Evolutionary conservation across 2,888 invertebrate genomes (phyloP), one percentile per base, ranked within the genome.

Genomic region (Eilema griseolum): DNA sequence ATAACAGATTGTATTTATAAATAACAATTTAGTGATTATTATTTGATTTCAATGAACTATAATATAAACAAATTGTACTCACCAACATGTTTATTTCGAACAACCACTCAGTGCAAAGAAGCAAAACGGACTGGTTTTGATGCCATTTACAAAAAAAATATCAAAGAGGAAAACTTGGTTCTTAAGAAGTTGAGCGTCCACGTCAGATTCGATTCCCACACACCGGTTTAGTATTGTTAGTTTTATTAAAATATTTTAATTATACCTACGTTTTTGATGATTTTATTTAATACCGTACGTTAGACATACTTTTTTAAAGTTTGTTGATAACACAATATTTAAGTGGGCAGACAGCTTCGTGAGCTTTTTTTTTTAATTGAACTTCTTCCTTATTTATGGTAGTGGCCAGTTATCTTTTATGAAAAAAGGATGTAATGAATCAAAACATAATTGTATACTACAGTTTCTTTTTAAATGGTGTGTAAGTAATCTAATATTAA

Each of bases 121-220:
- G 80, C 64, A 78, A 67, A 76, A 70, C 73, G 63, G 78, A 90
- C 91, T 90, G 90, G 85, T 80, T 83, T 74, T 28, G 77, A 68
- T 76, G 71, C 61, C 75, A 73, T 78, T 75, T 70, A 75, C 75
- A 79, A 74, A 77, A 82, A 86, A 37, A 86, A 85, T 83, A 79
- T 74, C 72, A 67, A 78, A 67, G 66, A 86, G 87, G 86, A 88
- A 86, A 88, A 87, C 78, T 73, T 78, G 62, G 66, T 10, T 37
- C 57, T 52, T 64, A 28, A 28, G 65, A 62, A 26, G 26, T 70
- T 61, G 61, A 57, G 61, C 56, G 60, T 56, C 59, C 66, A 70
- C 67, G 62, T 31, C 63, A 11, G 37, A 67, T 72, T 62, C 46
- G 11, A 63, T 59, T 63, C 31, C 31, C 46, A 52, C 59, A 57